Percentiles rank a stretch among this genome's conserved stretches.
Conservation (phyloP, 2,113 vertebrate genomes). For the Engystomops pustulosus region DNA sequence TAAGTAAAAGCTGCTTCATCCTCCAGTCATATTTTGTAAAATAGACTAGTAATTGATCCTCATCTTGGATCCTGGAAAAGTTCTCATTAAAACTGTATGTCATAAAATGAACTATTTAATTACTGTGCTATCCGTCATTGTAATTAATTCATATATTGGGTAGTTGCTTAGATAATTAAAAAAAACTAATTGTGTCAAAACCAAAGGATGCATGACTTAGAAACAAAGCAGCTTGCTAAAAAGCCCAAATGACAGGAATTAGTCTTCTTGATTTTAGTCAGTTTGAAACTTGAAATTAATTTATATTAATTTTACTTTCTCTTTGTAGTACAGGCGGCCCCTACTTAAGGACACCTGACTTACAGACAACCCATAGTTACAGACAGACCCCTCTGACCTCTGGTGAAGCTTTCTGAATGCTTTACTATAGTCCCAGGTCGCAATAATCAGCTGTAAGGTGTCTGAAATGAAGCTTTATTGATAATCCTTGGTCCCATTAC, state of each 20-base stretch:
- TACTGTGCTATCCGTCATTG: constrained; percentile 1
- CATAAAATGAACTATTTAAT: constrained; percentile 36
- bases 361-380: no score
- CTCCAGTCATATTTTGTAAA: neutral
- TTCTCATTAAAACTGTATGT: constrained; percentile 37
- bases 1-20: neutral
- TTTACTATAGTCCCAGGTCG: no score
- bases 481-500: no score
- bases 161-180: constrained; percentile 40
- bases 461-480: no score
- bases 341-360: no score
- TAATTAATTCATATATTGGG: constrained; percentile 38
- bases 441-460: no score
- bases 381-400: no score
- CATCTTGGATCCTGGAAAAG: constrained; percentile 10
- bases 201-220: neutral
- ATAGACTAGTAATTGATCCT: constrained; percentile 30
- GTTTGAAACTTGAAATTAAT: no score
- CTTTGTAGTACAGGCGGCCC: no score
- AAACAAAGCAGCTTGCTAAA: neutral
- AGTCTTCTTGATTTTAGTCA: no score
- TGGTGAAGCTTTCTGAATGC: no score
- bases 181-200: constrained; percentile 38
- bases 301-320: no score
- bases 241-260: constrained; percentile 10